Conservation (phyloP, 2,113 vertebrate species). For the Porphyrio hochstetteri region DNA sequence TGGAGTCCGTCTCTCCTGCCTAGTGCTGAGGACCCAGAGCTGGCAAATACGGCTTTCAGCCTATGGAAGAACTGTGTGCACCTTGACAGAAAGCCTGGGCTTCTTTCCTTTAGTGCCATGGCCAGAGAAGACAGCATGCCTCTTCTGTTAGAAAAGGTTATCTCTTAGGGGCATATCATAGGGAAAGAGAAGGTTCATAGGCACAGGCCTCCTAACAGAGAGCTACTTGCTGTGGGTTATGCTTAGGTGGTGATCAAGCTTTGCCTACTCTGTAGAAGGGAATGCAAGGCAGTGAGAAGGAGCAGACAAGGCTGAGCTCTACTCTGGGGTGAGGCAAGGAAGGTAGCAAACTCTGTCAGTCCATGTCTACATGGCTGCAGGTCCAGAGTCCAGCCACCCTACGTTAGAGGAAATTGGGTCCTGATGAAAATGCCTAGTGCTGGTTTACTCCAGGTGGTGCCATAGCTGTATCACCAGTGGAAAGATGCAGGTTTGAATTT, state of each 20-base stretch:
- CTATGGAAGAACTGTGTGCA: not conserved
- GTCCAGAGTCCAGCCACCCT: not conserved
- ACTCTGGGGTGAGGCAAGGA: not conserved
- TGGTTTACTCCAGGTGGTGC: not conserved
- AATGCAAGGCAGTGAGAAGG: not conserved
- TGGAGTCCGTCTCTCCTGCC: not conserved
- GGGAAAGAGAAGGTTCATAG: not conserved
- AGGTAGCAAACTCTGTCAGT: accelerated
- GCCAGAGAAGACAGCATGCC: not conserved
- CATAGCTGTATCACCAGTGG: not conserved
- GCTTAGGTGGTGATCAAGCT: not conserved
- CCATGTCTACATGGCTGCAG: not conserved
- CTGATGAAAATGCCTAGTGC: not conserved
- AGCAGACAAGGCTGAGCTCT: not conserved
- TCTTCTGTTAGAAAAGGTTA: not conserved
- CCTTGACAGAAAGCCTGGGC: not conserved
- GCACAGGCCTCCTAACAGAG: not conserved
- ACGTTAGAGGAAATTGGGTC: not conserved
- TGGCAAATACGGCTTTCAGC: not conserved
- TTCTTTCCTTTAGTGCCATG: not conserved
- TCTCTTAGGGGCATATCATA: accelerated
- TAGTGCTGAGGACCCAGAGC: not conserved
- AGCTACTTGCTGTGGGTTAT: not conserved
- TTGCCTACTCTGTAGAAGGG: not conserved
- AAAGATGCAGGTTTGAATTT: not conserved